phyloP scores from a whole-genome alignment of 2,113 vertebrate species.

The Myiozetetes cayanensis region DNA sequence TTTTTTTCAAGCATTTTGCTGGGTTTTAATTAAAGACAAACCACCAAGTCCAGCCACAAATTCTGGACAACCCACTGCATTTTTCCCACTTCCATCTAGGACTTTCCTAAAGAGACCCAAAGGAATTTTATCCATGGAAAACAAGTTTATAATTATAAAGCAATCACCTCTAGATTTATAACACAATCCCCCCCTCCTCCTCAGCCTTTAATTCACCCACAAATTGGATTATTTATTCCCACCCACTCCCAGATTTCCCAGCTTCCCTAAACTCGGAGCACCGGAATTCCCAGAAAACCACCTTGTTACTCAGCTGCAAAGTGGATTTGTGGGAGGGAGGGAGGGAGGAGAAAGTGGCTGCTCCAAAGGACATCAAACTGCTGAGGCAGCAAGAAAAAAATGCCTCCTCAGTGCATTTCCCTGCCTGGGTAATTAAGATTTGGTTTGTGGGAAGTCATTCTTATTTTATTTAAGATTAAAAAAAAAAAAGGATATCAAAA shows the following conservation, averaged over 20 bases:
- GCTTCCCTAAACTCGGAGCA: neutral
- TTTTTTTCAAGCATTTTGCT: neutral
- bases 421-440: neutral
- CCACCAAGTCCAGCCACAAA: neutral
- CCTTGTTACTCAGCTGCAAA: neutral
- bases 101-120: neutral
- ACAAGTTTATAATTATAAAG: neutral
- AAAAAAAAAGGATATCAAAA: too few relatives aligned
- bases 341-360: neutral
- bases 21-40: neutral
- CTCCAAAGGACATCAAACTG: neutral
- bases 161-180: neutral
- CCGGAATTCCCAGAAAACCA: rapidly evolving
- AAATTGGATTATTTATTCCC: neutral
- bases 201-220: neutral
- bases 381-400: neutral
- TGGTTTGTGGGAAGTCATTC: neutral
- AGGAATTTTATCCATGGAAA: neutral
- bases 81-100: neutral
- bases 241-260: neutral
- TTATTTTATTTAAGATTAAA: neutral
- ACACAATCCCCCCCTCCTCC: neutral
- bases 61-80: neutral
- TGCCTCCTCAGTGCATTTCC: neutral
- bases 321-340: neutral